Conservation (phyloP, 2,113 vertebrate species). For the Tachysurus fulvidraco region DNA sequence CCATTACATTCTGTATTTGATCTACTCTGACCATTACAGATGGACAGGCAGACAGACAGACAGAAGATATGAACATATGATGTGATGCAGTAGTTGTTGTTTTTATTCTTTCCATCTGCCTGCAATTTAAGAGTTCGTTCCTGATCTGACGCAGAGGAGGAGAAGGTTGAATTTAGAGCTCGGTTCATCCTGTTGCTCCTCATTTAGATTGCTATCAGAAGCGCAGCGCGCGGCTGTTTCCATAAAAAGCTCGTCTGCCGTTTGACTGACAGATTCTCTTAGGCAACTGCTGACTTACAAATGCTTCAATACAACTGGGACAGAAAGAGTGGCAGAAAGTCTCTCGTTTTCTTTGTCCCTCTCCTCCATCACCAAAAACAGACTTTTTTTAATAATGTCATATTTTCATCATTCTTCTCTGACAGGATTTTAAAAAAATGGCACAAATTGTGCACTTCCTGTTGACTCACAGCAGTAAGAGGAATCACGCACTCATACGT, state of each 20-base stretch:
- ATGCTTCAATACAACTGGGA: slow-evolving; percentile 12
- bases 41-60: neutral
- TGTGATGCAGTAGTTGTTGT: neutral
- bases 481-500: neutral
- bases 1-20: neutral
- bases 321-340: neutral
- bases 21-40: neutral
- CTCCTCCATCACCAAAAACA: neutral
- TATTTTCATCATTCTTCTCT: neutral
- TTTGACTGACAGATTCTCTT: slow-evolving; percentile 45
- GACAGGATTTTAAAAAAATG: neutral
- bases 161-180: slow-evolving; percentile 5
- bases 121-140: neutral
- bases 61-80: neutral
- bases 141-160: neutral
- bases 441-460: neutral
- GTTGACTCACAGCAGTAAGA: neutral
- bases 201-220: slow-evolving; percentile 46
- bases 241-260: slow-evolving; percentile 30
- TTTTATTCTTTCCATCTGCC: slow-evolving; percentile 17
- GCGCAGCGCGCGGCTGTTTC: slow-evolving; percentile 27
- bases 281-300: slow-evolving; percentile 36
- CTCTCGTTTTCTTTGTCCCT: neutral
- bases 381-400: neutral
- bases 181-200: slow-evolving; percentile 36